Base-by-base conservation (phyloP, 2,113 vertebrate species). In the Prochilodus magdalenae region DNA sequence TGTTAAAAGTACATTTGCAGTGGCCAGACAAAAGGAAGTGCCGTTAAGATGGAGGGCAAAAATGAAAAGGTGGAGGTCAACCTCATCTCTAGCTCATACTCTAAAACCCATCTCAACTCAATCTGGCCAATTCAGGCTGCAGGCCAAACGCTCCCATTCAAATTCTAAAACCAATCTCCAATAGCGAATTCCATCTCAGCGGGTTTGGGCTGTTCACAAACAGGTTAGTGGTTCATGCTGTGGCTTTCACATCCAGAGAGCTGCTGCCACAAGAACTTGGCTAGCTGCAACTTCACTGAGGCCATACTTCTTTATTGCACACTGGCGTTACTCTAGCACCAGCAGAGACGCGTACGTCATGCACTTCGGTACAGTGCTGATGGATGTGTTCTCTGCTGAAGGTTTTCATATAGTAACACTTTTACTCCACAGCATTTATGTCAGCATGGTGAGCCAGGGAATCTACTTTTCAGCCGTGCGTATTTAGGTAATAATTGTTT, bases 1-100 rank as follows among this genome's bases (percentile, higher is more conserved):
- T 84, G 89, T 88, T 89, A 90, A 88, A 85, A 80, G 83, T 89
- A 87, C 86, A 91, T 91, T 92, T 92, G 90, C 83, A 53, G 84
- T 87, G 74, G 84, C 80, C 89, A 85, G 86, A 83, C 86, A 87
- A 89, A 83, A 88, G 84, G 87, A 90, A 92, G 89, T 83, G 85
- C 75, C 83, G 84, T 89, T 84, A 82, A 85, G 84, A 84, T 84
- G 75, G 71, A 85, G 84, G 84, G 63, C 86, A 88, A 83, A 87
- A 90, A 91, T 89, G 88, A 91, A 91, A 91, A 87, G 89, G 91
- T 89, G 80, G 84, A 88, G 93, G 93, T 94, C 93, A 92, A 89
- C 91, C 89, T 93, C 90, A 91, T 92, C 88, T 92, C 88, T 73
- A 29, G 67, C 89, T 92, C 89, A 90, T 90, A 90, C 91, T 92